These are phyloP conservation scores for Ophion ventricosus DNA, from an alignment of 2,888 invertebrate genomes.

Conservation along the genomic window DNA sequence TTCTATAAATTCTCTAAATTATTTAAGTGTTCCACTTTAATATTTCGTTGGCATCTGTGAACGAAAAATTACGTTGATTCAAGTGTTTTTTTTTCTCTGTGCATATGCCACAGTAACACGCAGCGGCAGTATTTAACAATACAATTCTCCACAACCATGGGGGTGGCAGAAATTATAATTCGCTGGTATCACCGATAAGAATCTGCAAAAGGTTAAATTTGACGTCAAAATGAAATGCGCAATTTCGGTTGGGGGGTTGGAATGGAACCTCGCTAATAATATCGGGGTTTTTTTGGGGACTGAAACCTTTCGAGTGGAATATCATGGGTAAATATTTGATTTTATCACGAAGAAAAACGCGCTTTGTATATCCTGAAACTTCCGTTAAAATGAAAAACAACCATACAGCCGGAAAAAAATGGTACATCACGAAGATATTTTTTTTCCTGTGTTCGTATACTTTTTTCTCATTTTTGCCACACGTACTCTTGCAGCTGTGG, in stretches of 20 bases:
- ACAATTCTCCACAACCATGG: not conserved
- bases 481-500: slow-evolving; percentile 48
- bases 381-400: not conserved
- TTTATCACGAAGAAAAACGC: slow-evolving; percentile 3
- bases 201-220: not conserved
- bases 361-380: not conserved
- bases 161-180: not conserved
- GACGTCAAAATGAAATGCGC: not conserved
- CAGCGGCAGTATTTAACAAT: not conserved
- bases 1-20: not conserved
- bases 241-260: not conserved
- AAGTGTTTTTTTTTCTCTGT: not conserved
- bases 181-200: not conserved
- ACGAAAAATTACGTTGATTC: not conserved
- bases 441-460: not conserved
- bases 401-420: slow-evolving; percentile 27
- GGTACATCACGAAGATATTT: slow-evolving; percentile 3
- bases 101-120: not conserved
- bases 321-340: not conserved
- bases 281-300: not conserved
- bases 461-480: slow-evolving; percentile 34
- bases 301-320: not conserved
- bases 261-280: not conserved
- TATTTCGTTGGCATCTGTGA: too few relatives aligned
- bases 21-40: not conserved